Conservation (phyloP, 64 coral and sea anemone genomes). For the Trachythela sp. region DNA sequence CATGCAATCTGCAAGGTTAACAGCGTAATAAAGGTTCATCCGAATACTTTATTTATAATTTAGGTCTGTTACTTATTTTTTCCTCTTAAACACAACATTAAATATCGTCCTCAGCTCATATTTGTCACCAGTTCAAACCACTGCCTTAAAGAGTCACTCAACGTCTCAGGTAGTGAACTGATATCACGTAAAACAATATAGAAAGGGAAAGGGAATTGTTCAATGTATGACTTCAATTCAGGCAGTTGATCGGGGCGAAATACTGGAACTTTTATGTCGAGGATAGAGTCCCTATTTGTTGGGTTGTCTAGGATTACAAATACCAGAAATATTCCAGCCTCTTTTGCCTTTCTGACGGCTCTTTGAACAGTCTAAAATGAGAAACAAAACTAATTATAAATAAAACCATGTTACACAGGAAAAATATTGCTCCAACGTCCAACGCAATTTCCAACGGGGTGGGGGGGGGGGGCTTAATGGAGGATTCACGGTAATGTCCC, state of each 20-base stretch:
- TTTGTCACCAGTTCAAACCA: slow-evolving; percentile 95
- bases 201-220: slow-evolving; percentile 83
- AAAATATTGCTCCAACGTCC: too few species aligned
- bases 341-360: slow-evolving; percentile 66
- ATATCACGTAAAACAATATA: slow-evolving; percentile 83
- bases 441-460: too few species aligned
- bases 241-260: slow-evolving; percentile 68
- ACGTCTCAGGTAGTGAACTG: slow-evolving; percentile 66
- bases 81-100: too few species aligned
- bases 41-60: too few species aligned
- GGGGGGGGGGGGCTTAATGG: too few species aligned
- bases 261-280: slow-evolving; percentile 91
- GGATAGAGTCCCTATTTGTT: slow-evolving; percentile 79
- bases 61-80: too few species aligned
- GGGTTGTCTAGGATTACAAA: slow-evolving; percentile 94
- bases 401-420: too few species aligned
- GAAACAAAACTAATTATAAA: not conserved
- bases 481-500: too few species aligned
- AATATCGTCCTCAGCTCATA: slow-evolving; percentile 11
- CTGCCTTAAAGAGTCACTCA: slow-evolving; percentile 91
- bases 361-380: slow-evolving; percentile 66
- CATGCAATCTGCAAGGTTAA: too few species aligned
- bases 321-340: slow-evolving; percentile 77
- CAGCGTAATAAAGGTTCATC: too few species aligned
- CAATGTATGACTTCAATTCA: slow-evolving; percentile 91